Conservation (phyloP, 1,140 invertebrate genomes). For the Samia ricini region DNA sequence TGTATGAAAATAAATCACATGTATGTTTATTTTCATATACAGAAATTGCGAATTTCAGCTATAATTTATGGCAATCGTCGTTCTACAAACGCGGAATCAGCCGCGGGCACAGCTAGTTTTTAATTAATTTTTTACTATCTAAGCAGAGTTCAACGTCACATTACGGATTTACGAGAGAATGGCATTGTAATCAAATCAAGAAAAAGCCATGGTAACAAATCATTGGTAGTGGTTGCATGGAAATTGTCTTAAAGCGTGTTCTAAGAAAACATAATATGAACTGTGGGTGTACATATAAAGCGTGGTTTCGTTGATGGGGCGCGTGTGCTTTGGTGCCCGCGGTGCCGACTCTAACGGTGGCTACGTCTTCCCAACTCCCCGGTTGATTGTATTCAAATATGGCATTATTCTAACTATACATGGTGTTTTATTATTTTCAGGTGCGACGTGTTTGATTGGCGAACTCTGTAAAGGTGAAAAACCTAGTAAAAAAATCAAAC, state of each 20-base stretch:
- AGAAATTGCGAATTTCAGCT: no score
- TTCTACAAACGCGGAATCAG: no score
- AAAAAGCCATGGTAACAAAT: constrained; percentile 33
- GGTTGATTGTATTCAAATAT: constrained; percentile 64
- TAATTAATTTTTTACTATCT: no score
- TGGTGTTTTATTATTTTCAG: constrained; percentile 18
- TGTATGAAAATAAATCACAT: no score
- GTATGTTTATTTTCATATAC: no score
- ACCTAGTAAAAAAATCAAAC: no score
- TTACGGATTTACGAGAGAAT: constrained; percentile 1
- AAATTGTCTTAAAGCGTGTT: constrained; percentile 31
- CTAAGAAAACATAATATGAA: constrained; percentile 35
- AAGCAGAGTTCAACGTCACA: not conserved
- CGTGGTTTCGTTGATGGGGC: constrained; percentile 44
- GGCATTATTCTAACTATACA: constrained; percentile 36
- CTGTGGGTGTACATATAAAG: constrained; percentile 40
- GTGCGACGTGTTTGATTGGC: constrained; percentile 5
- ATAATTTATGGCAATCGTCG: no score
- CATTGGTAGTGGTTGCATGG: constrained; percentile 37
- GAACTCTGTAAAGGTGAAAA: no score
- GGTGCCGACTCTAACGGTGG: not conserved
- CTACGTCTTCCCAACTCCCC: not conserved
- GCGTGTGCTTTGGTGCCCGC: constrained; percentile 28
- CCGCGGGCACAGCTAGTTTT: no score
- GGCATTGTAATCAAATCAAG: constrained; percentile 3